Evolutionary conservation across 2,888 invertebrate genomes (phyloP), one percentile per base, ranked within the genome.

Genomic region (Morpho deidamia): DNA sequence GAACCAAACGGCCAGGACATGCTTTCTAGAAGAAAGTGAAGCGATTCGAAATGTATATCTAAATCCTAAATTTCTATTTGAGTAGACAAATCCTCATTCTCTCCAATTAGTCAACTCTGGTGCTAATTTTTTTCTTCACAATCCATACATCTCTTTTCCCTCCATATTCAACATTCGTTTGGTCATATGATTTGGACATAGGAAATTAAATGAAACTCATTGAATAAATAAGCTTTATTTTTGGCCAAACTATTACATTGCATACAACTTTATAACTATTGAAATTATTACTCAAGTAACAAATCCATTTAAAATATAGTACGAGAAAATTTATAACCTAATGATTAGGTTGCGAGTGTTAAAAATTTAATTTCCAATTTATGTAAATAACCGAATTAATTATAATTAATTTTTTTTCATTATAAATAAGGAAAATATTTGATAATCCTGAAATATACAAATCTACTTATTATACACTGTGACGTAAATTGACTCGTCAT

Each of bases 151-250:
- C 23, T 23, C 23, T 23, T 23, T 14, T 14, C 23, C 23, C 3
- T 23, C 23, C 23, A 23, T 23, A 23, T 23, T 23, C 2, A 23
- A 23, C 23, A 23, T 5, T 23, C 23, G 5, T n/a, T n/a, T 23
- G 23, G 23, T 23, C 23, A 23, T 5, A 5, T 23, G 3, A 5
- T 23, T 23, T 23, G 2, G 2, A 23, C 23, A 40, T 38, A 38
- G 8, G 8, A 12, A 54, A 49, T 44, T 12, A 44, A 43, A 56
- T 39, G 49, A 54, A 53, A 39, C 2, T 10, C 11, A 11, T 69
- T 76, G 84, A 87, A 89, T 89, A 88, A 88, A 89, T 88, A 89
- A 87, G 88, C 88, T 89, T 87, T 89, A 88, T 87, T 85, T 85
- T 87, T 86, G 84, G 84, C 87, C 85, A 88, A 85, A 87, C 85